Conservation (phyloP, 2,113 vertebrate genomes). For the Jaculus jaculus region DNA sequence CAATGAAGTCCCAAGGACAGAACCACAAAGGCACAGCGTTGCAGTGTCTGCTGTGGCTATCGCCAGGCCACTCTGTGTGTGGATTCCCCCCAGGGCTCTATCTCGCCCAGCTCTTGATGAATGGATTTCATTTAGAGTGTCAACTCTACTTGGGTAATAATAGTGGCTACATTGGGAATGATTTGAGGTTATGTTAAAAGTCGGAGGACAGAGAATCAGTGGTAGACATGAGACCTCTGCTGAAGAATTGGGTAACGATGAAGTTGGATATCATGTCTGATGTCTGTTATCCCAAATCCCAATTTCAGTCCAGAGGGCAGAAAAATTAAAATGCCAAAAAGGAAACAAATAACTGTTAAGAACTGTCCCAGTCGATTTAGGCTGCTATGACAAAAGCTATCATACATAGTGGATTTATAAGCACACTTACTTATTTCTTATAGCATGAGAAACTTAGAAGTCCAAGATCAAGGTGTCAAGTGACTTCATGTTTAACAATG, state of each 20-base stretch:
- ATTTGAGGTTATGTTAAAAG: neutral
- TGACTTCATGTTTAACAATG: neutral
- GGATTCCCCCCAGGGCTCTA: neutral
- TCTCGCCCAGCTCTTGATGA: neutral
- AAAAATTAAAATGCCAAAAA: neutral
- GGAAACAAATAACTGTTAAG: neutral
- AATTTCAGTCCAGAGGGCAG: neutral
- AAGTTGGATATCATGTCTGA: neutral
- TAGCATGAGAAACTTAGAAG: neutral
- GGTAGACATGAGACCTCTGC: neutral
- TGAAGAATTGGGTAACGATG: neutral
- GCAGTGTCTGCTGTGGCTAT: too few species aligned
- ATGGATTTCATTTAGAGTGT: neutral
- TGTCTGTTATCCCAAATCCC: neutral
- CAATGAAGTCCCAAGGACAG: neutral
- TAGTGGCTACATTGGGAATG: neutral
- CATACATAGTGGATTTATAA: neutral
- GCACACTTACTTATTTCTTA: neutral
- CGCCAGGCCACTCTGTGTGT: neutral
- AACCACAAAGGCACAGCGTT: neutral
- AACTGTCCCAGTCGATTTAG: neutral
- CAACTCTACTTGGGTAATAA: neutral
- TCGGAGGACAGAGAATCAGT: neutral
- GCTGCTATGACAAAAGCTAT: neutral
- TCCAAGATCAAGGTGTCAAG: neutral